A percentile compares a stretch with the other conserved stretches of the same genome.
These are phyloP conservation scores for Molanna angustata DNA, from an alignment of 2,888 invertebrate species.

Conservation along the genomic window DNA sequence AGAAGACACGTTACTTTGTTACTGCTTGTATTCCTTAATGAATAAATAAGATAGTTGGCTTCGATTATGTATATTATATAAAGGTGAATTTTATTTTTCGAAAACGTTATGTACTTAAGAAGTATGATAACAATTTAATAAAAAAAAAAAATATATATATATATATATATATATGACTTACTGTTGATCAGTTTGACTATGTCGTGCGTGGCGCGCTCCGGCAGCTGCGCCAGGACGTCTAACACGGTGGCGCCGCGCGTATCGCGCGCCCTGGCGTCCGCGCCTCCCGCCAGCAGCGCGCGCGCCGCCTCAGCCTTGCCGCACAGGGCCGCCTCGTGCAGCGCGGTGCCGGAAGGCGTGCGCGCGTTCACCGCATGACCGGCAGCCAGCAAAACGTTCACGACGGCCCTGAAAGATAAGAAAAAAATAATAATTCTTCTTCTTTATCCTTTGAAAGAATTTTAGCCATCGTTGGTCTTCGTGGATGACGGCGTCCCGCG, in stretches of 20 bases:
- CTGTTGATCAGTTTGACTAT: constrained; percentile 83
- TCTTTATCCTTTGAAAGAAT: too few relatives aligned
- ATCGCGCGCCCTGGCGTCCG: constrained; percentile 78
- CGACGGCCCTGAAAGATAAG: constrained; percentile 63
- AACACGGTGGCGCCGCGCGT: constrained; percentile 79
- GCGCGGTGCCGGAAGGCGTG: constrained; percentile 83
- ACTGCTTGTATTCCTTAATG: too few relatives aligned
- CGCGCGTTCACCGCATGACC: constrained; percentile 86
- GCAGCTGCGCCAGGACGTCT: constrained; percentile 82
- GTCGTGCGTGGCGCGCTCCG: constrained; percentile 84
- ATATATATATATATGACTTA: constrained; percentile 56
- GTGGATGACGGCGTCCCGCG: too few relatives aligned
- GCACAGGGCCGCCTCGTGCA: constrained; percentile 91
- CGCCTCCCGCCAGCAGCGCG: constrained; percentile 75
- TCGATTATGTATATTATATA: too few relatives aligned
- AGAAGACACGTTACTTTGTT: too few relatives aligned
- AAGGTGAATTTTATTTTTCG: too few relatives aligned
- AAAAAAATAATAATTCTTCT: background rate
- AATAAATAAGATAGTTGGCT: too few relatives aligned
- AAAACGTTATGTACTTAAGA: too few relatives aligned
- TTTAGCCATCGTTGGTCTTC: too few relatives aligned
- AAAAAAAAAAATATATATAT: too few relatives aligned
- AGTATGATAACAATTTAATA: too few relatives aligned
- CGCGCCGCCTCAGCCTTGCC: constrained; percentile 88
- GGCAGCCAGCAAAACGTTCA: constrained; percentile 75